A percentile compares a stretch with the other conserved stretches of the same genome.
These are phyloP conservation scores for Microdon myrmicae DNA, from an alignment of 2,888 invertebrate species.

Conservation along the genomic window DNA sequence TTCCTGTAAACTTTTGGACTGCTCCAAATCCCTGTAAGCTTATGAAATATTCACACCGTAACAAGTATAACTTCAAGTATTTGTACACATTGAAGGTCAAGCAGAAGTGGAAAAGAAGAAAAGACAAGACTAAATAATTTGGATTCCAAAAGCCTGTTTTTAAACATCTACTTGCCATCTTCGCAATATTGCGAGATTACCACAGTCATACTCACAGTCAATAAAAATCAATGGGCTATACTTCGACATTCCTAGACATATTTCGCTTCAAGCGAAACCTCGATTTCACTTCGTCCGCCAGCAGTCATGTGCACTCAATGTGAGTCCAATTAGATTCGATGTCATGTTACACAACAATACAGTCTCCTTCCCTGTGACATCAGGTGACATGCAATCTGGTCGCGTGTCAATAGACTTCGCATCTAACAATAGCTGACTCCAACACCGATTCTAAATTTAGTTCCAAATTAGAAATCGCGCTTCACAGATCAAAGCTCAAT, in stretches of 20 bases:
- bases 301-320: conserved; percentile 2
- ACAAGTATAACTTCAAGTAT: no score
- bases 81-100: no score
- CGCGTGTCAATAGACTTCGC: conserved; percentile 42
- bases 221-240: no score
- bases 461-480: no score
- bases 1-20: no score
- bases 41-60: no score
- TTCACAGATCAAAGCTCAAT: conserved; percentile 37
- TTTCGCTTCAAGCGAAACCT: background rate
- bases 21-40: no score
- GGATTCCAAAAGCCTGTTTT: no score
- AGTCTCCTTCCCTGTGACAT: conserved; percentile 32
- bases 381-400: conserved; percentile 50
- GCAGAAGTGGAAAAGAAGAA: no score
- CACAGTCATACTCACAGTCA: no score
- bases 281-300: conserved; percentile 1
- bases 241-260: background rate
- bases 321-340: no score
- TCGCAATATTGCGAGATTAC: background rate
- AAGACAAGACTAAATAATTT: no score
- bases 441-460: conserved; percentile 5
- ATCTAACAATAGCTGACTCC: conserved; percentile 1
- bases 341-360: conserved; percentile 5
- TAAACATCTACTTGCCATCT: background rate